A percentile compares a stretch with the other conserved stretches of the same genome.
Evolutionary conservation across 2,888 invertebrate species (phyloP).

Genomic region (Drosophila mimica): DNA sequence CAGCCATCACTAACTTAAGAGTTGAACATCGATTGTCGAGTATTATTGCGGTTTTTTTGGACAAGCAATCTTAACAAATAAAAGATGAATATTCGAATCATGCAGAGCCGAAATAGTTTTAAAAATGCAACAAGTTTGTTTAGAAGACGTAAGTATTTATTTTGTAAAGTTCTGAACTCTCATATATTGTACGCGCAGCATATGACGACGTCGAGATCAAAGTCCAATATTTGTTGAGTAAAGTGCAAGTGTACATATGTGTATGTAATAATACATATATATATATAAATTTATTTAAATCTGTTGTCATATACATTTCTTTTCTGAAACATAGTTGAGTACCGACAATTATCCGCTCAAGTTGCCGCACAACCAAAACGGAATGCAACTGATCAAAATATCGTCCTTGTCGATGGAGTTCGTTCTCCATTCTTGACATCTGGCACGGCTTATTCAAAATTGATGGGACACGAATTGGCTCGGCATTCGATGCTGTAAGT

Average conservation of each 20-base stretch:
- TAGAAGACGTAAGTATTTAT: slow-evolving; percentile 49
- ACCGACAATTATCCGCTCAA: slow-evolving; percentile 55
- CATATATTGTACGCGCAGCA: background rate
- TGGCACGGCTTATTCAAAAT: slow-evolving; percentile 95
- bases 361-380: slow-evolving; percentile 53
- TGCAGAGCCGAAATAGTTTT: slow-evolving; percentile 50
- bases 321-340: slow-evolving; percentile 42
- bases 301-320: background rate
- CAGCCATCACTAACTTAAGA: slow-evolving; percentile 8
- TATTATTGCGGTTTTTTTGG: slow-evolving; percentile 15
- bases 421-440: slow-evolving; percentile 97
- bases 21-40: slow-evolving; percentile 42
- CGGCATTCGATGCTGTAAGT: slow-evolving; percentile 94
- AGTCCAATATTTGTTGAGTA: slow-evolving; percentile 56
- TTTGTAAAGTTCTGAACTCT: no score
- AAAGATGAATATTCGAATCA: slow-evolving; percentile 63
- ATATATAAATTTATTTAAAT: slow-evolving; percentile 2
- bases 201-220: slow-evolving; percentile 46
- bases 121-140: slow-evolving; percentile 45
- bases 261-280: slow-evolving; percentile 1
- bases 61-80: slow-evolving; percentile 16
- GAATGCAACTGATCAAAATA: slow-evolving; percentile 87
- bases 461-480: slow-evolving; percentile 98
- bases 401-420: slow-evolving; percentile 98
- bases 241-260: slow-evolving; percentile 20